These are phyloP conservation scores for Heliconius himera DNA, from an alignment of 1,140 invertebrate genomes.

Conservation along the genomic window DNA sequence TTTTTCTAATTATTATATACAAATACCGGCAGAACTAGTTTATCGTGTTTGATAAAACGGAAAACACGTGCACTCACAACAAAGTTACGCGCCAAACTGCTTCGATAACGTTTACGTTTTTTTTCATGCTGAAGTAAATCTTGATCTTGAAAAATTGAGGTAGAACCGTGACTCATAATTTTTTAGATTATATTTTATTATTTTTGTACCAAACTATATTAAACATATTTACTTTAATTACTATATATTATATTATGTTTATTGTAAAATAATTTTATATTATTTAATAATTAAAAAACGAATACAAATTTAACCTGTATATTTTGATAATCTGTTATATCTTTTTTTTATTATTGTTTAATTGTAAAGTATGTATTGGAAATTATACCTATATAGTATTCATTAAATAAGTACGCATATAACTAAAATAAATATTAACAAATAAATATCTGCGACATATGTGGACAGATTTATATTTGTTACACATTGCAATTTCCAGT, in stretches of 20 bases:
- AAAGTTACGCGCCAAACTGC: conserved; percentile 38
- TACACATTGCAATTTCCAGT: neutral
- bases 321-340: too few relatives aligned
- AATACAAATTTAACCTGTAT: too few relatives aligned
- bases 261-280: too few relatives aligned
- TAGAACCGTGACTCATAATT: neutral
- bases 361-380: too few relatives aligned
- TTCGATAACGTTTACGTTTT: conserved; percentile 13
- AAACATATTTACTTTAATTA: neutral
- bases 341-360: too few relatives aligned
- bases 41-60: conserved; percentile 6
- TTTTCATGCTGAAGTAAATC: conserved; percentile 29
- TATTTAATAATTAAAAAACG: too few relatives aligned
- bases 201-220: neutral
- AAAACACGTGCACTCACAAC: conserved; percentile 29
- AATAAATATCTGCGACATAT: neutral
- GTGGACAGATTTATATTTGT: too few relatives aligned
- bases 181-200: neutral
- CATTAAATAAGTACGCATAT: neutral
- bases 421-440: neutral
- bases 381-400: too few relatives aligned
- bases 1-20: neutral
- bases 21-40: neutral
- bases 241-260: neutral
- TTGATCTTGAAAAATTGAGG: conserved; percentile 15